Evolutionary conservation across 2,113 vertebrate species (phyloP).

Genomic region (Euleptes europaea): DNA sequence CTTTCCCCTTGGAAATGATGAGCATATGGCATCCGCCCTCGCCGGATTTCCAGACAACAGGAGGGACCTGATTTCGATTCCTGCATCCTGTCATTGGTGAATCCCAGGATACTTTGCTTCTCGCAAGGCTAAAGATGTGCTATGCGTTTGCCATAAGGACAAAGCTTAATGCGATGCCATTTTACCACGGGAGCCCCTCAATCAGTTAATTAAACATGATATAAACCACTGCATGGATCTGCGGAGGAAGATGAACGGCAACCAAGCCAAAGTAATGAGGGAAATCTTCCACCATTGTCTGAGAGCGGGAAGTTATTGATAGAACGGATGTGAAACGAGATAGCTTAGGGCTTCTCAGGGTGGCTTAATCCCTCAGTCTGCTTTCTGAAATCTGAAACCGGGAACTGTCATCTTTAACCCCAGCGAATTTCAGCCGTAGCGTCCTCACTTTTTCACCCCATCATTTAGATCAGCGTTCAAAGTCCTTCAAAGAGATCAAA

Average conservation of each 20-base stretch:
- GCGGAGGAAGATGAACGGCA: constrained; percentile 83
- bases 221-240: constrained; percentile 81
- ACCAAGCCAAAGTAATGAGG: constrained; percentile 74
- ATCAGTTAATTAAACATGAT: constrained; percentile 89
- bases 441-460: constrained; percentile 79
- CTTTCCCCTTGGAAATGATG: constrained; percentile 82
- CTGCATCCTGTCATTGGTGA: constrained; percentile 88
- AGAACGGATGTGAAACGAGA: constrained; percentile 78
- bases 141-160: constrained; percentile 83
- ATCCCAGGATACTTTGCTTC: constrained; percentile 83
- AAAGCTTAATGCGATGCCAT: constrained; percentile 78
- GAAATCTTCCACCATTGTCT: constrained; percentile 68
- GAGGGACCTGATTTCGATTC: constrained; percentile 87
- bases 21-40: constrained; percentile 96
- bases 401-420: constrained; percentile 82
- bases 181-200: constrained; percentile 81
- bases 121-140: constrained; percentile 82
- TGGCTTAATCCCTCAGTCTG: constrained; percentile 81
- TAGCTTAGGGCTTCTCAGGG: constrained; percentile 80
- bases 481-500: constrained; percentile 80
- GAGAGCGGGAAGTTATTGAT: constrained; percentile 72
- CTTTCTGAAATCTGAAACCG: constrained; percentile 79
- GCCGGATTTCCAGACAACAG: constrained; percentile 87
- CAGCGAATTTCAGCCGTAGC: constrained; percentile 82
- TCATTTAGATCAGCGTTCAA: constrained; percentile 78